phyloP scores from a whole-genome alignment of 2,888 invertebrate species.

The Ennomos erosarius region DNA sequence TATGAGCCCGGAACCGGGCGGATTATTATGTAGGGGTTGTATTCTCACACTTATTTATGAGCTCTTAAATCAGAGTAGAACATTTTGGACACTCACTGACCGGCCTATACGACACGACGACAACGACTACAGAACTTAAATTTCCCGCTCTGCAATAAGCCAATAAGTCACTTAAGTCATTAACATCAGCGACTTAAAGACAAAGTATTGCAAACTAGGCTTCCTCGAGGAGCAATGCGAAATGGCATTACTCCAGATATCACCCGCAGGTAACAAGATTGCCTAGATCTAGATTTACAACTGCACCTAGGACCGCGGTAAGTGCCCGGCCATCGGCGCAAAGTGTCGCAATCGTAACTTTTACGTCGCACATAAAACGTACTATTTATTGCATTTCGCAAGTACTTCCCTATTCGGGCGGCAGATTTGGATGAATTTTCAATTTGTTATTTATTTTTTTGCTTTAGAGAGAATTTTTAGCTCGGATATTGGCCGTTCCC shows the following conservation, averaged over 20 bases:
- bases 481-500: too few relatives aligned
- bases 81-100: too few relatives aligned
- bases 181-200: background rate
- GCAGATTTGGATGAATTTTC: slow-evolving; percentile 34
- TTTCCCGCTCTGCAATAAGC: too few relatives aligned
- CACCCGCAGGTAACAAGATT: slow-evolving; percentile 28
- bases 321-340: slow-evolving; percentile 12
- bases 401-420: slow-evolving; percentile 28
- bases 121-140: too few relatives aligned
- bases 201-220: slow-evolving; percentile 12
- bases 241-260: slow-evolving; percentile 24
- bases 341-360: slow-evolving; percentile 41
- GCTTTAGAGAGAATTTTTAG: too few relatives aligned
- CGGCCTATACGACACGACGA: too few relatives aligned
- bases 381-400: slow-evolving; percentile 44
- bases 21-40: too few relatives aligned
- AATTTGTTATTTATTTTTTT: slow-evolving; percentile 29
- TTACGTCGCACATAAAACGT: slow-evolving; percentile 40
- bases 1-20: too few relatives aligned
- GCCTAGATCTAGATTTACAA: slow-evolving; percentile 20
- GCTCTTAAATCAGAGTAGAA: too few relatives aligned
- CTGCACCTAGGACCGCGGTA: slow-evolving; percentile 9
- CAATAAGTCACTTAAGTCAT: too few relatives aligned
- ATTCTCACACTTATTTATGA: too few relatives aligned
- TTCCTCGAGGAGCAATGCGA: slow-evolving; percentile 12